These are phyloP conservation scores for Mylabris phalerata DNA, from an alignment of 1,140 invertebrate genomes.

Conservation along the genomic window DNA sequence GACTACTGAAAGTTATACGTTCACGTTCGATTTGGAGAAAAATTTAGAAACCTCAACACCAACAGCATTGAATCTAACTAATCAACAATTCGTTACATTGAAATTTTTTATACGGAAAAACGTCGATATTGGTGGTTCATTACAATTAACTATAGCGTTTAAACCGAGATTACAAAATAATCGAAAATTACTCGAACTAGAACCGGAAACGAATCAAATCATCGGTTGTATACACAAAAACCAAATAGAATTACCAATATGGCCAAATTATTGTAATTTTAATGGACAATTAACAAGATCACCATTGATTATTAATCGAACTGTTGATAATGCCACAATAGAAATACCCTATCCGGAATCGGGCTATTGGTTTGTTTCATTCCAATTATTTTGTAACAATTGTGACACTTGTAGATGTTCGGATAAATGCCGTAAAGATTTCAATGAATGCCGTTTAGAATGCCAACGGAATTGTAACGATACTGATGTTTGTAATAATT, in stretches of 20 bases:
- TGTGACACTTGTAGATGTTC: slow-evolving; percentile 42
- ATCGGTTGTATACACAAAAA: slow-evolving; percentile 54
- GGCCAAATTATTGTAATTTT: slow-evolving; percentile 50
- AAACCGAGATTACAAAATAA: slow-evolving; percentile 48
- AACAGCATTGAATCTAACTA: slow-evolving; percentile 58
- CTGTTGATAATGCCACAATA: slow-evolving; percentile 40
- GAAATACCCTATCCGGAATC: slow-evolving; percentile 73
- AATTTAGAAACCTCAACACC: slow-evolving; percentile 45
- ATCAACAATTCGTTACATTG: slow-evolving; percentile 35
- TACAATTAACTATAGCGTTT: slow-evolving; percentile 57
- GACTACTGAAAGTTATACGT: slow-evolving; percentile 62
- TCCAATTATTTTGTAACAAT: slow-evolving; percentile 55
- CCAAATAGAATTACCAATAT: slow-evolving; percentile 47
- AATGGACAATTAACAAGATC: slow-evolving; percentile 46
- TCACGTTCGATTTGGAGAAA: slow-evolving; percentile 58
- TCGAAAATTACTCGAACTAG: slow-evolving; percentile 39
- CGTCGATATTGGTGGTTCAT: slow-evolving; percentile 62
- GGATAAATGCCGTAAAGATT: slow-evolving; percentile 25
- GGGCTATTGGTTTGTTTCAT: slow-evolving; percentile 66
- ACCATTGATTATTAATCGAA: slow-evolving; percentile 51
- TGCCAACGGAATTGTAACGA: slow-evolving; percentile 32
- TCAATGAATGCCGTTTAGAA: slow-evolving; percentile 21
- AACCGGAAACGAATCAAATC: slow-evolving; percentile 45
- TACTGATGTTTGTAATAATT: slow-evolving; percentile 27
- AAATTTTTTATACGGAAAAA: slow-evolving; percentile 44